A percentile compares a stretch with the other conserved stretches of the same genome.
These are phyloP conservation scores for Hippocampus barbouri DNA, from an alignment of 2,113 vertebrate genomes.

Conservation along the genomic window DNA sequence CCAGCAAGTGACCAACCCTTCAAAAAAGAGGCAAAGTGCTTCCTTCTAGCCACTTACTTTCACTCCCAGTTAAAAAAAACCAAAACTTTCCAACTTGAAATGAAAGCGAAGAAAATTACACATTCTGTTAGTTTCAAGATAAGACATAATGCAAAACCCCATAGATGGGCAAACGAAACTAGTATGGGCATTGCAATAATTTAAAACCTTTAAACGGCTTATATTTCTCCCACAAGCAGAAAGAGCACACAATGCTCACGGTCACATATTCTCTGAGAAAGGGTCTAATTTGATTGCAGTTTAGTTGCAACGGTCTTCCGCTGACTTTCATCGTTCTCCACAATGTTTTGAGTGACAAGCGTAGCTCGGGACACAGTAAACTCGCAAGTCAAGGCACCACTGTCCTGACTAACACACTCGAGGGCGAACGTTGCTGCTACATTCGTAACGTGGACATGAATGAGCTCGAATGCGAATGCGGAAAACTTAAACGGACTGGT, in stretches of 20 bases:
- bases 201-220: background rate
- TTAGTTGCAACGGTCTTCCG: too few species aligned
- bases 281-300: too few species aligned
- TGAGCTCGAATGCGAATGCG: background rate
- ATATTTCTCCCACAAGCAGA: background rate
- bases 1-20: too few species aligned
- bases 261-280: too few species aligned
- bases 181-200: background rate
- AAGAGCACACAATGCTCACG: too few species aligned
- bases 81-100: too few species aligned
- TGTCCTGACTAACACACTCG: background rate
- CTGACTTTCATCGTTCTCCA: too few species aligned
- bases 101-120: background rate
- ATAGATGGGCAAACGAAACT: background rate
- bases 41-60: too few species aligned
- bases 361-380: background rate
- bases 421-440: background rate
- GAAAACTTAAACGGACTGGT: conserved; percentile 11
- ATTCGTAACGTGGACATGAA: conserved; percentile 3
- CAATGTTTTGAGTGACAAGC: too few species aligned
- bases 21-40: too few species aligned
- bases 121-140: background rate
- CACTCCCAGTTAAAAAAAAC: too few species aligned
- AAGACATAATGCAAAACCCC: background rate
- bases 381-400: background rate